Evolutionary conservation across 2,888 invertebrate genomes (phyloP).

Genomic region (Dendrolimus houi): DNA sequence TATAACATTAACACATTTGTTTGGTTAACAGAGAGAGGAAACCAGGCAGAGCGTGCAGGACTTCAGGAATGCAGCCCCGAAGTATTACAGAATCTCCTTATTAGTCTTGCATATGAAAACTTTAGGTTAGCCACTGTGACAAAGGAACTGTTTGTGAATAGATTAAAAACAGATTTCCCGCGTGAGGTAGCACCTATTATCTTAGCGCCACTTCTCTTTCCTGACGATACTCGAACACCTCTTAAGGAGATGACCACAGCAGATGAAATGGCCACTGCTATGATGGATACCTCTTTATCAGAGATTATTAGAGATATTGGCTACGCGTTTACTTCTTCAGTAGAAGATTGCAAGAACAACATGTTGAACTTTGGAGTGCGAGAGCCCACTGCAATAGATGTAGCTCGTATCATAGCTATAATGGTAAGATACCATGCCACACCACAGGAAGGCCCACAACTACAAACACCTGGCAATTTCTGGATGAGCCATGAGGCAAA

Average conservation of each 20-base stretch:
- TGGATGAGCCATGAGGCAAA: constrained; percentile 77
- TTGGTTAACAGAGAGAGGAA: constrained; percentile 71
- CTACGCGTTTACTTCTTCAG: constrained; percentile 88
- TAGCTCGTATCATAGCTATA: constrained; percentile 89
- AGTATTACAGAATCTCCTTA: constrained; percentile 88
- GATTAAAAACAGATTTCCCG: constrained; percentile 91
- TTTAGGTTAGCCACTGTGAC: constrained; percentile 83
- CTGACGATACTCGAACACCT: constrained; percentile 82
- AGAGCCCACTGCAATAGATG: constrained; percentile 88
- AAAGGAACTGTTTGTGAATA: constrained; percentile 87
- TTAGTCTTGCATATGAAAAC: constrained; percentile 76
- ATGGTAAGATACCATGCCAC: constrained; percentile 89
- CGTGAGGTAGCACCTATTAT: constrained; percentile 92
- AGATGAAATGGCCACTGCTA: constrained; percentile 76
- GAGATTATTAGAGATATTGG: constrained; percentile 96
- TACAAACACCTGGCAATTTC: constrained; percentile 81
- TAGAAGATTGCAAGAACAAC: constrained; percentile 92
- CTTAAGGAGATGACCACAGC: constrained; percentile 79
- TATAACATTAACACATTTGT: constrained; percentile 3
- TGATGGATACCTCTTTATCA: constrained; percentile 87
- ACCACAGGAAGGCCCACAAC: constrained; percentile 80
- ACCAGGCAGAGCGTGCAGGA: constrained; percentile 85
- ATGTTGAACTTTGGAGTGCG: constrained; percentile 88
- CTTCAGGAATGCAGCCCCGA: constrained; percentile 94
- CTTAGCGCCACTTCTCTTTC: constrained; percentile 91